Evolutionary conservation across 2,888 invertebrate genomes (phyloP).

Genomic region (Gymnosoma rotundatum): DNA sequence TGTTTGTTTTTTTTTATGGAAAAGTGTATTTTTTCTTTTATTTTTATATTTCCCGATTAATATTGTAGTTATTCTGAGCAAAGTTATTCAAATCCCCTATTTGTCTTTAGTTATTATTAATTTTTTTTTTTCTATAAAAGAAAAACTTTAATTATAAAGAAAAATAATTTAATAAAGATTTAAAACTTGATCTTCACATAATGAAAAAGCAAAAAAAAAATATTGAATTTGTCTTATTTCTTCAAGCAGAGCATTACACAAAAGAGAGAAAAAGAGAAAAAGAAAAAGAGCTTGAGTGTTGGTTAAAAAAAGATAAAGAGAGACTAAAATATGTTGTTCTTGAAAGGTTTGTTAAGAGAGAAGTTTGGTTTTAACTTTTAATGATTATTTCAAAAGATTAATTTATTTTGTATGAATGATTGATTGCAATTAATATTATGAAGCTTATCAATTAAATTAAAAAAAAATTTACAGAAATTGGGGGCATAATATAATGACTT

Average conservation of each 20-base stretch:
- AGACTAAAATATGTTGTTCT: slow-evolving; percentile 45
- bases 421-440: too few species aligned
- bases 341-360: slow-evolving; percentile 36
- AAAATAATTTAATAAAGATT: slow-evolving; percentile 62
- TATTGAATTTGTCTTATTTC: slow-evolving; percentile 57
- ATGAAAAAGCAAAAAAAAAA: slow-evolving; percentile 63
- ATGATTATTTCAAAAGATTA: neutral
- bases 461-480: too few species aligned
- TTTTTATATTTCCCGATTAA: slow-evolving; percentile 26
- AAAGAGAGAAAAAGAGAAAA: slow-evolving; percentile 27
- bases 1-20: slow-evolving; percentile 43
- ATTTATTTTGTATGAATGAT: neutral
- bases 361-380: neutral
- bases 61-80: slow-evolving; percentile 61
- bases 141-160: slow-evolving; percentile 61
- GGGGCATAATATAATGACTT: too few species aligned
- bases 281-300: slow-evolving; percentile 27
- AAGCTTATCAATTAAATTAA: too few species aligned
- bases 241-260: slow-evolving; percentile 54
- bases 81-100: slow-evolving; percentile 53
- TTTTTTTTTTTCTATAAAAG: slow-evolving; percentile 62
- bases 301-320: neutral
- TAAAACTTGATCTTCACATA: slow-evolving; percentile 59
- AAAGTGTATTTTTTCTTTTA: slow-evolving; percentile 51
- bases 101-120: slow-evolving; percentile 61